A percentile compares a stretch with the other conserved stretches of the same genome.
Evolutionary conservation across 2,888 invertebrate genomes (phyloP).

Genomic region (Gymnosoma rotundatum): DNA sequence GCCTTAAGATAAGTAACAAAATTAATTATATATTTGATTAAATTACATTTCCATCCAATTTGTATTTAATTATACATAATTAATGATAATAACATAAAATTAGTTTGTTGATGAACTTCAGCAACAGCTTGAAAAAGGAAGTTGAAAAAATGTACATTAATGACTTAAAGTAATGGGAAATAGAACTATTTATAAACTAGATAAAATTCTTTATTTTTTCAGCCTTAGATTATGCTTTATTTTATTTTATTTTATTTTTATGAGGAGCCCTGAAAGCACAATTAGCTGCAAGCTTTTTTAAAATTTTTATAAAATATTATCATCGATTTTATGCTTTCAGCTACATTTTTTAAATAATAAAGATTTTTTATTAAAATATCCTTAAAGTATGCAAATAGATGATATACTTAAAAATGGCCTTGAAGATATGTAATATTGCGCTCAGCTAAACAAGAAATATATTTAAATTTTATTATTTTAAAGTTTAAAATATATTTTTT

Average conservation of each 20-base stretch:
- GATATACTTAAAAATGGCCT: not conserved
- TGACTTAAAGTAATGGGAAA: not conserved
- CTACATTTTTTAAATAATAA: too few species aligned
- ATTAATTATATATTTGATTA: constrained; percentile 31
- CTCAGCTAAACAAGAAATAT: not conserved
- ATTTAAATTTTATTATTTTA: not conserved
- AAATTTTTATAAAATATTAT: not conserved
- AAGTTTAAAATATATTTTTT: too few species aligned
- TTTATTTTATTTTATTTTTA: constrained; percentile 1
- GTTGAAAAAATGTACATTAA: too few species aligned
- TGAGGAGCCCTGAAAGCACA: not conserved
- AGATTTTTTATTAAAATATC: not conserved
- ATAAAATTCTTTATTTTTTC: not conserved
- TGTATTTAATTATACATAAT: constrained; percentile 34
- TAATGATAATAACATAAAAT: constrained; percentile 16
- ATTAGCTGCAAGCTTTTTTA: not conserved
- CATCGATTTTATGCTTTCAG: not conserved
- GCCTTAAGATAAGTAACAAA: constrained; percentile 36
- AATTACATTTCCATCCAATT: not conserved
- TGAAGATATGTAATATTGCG: not conserved
- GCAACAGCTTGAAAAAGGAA: too few species aligned
- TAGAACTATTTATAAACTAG: constrained; percentile 20
- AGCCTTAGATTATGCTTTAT: constrained; percentile 42
- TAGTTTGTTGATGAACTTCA: not conserved
- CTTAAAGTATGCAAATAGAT: constrained; percentile 22